Conservation (phyloP, 1,140 invertebrate species). For the Drosophila punjabiensis region DNA sequence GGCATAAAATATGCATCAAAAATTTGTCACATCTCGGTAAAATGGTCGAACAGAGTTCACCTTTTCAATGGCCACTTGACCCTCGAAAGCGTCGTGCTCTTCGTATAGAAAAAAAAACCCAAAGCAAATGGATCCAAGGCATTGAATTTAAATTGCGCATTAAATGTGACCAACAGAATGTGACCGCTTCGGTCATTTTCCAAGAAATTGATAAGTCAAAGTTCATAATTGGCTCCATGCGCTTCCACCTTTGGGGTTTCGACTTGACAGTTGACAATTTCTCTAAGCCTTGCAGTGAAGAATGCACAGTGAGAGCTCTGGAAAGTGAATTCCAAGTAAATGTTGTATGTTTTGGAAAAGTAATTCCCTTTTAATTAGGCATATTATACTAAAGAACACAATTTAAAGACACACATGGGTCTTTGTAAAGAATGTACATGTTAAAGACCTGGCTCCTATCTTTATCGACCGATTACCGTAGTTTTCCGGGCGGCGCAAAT, state of each 20-base stretch:
- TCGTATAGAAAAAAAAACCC: conserved; percentile 7
- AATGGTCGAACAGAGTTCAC: conserved; percentile 70
- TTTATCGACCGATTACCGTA: conserved; percentile 16
- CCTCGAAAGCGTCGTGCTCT: conserved; percentile 51
- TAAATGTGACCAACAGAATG: conserved; percentile 62
- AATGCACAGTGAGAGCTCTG: not conserved
- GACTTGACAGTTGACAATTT: conserved; percentile 6
- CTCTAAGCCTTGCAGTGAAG: not conserved
- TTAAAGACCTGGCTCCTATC: not conserved
- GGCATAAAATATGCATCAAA: conserved; percentile 79
- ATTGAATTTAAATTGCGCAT: conserved; percentile 83
- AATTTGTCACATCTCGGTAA: conserved; percentile 74
- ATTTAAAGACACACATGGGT: not conserved
- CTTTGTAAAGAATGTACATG: conserved; percentile 28
- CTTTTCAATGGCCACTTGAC: conserved; percentile 80
- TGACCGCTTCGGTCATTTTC: conserved; percentile 45
- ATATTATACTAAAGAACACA: not conserved
- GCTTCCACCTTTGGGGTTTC: conserved; percentile 8
- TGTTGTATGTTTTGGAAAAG: not conserved
- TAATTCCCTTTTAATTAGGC: not conserved
- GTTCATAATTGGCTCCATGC: conserved; percentile 70
- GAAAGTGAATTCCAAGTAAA: not conserved
- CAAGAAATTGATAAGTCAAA: conserved; percentile 81
- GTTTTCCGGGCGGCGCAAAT: conserved; percentile 48
- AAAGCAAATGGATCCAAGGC: conserved; percentile 47